Percentiles rank a stretch among this genome's conserved stretches.
Conservation (phyloP, 2,113 vertebrate genomes). For the Aphelocoma coerulescens region DNA sequence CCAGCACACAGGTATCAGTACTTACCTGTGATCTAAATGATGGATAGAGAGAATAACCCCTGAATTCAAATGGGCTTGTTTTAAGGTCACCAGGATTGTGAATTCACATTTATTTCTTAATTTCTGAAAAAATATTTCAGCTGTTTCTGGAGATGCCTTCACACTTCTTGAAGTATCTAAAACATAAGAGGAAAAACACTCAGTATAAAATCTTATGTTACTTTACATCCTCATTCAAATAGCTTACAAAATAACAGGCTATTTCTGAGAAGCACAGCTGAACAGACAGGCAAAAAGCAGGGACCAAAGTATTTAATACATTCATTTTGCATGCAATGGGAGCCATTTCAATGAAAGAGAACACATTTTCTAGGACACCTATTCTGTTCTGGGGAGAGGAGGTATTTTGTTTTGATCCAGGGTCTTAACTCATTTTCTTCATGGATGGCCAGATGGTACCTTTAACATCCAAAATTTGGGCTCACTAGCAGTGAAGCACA, state of each 20-base stretch:
- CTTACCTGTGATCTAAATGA: slow-evolving; percentile 89
- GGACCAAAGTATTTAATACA: background rate
- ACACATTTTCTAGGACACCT: background rate
- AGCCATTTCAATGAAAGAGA: background rate
- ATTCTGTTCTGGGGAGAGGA: fast-evolving
- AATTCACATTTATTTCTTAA: slow-evolving; percentile 93
- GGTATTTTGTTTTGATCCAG: background rate
- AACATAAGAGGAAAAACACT: background rate
- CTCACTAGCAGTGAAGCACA: background rate
- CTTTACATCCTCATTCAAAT: background rate
- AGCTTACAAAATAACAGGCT: background rate
- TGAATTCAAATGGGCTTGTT: slow-evolving; percentile 91
- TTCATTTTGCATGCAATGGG: background rate
- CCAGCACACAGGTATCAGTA: background rate
- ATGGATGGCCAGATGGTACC: background rate
- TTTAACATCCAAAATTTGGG: background rate
- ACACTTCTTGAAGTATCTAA: slow-evolving; percentile 88
- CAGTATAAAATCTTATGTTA: background rate
- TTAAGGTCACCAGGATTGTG: slow-evolving; percentile 88
- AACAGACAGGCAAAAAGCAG: background rate
- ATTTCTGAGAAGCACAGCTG: background rate
- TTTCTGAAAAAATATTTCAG: slow-evolving; percentile 87
- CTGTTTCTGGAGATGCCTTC: slow-evolving; percentile 81
- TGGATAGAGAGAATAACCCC: slow-evolving; percentile 95
- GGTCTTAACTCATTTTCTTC: background rate